Evolutionary conservation across 2,797 vertebrate species (phyloP).

Genomic region (Triplophysa bombifrons): DNA sequence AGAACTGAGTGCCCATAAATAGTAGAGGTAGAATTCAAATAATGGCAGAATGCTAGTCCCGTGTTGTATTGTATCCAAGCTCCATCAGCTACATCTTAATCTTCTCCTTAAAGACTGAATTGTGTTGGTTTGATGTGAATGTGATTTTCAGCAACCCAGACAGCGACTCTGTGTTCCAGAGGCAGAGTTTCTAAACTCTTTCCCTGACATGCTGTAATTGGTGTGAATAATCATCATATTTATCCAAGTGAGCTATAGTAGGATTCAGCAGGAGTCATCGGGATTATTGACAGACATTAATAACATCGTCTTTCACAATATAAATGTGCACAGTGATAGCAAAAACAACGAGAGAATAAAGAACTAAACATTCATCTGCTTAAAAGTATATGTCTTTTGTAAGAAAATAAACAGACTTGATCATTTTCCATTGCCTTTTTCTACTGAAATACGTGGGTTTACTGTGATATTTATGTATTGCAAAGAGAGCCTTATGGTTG

Average conservation of each 20-base stretch:
- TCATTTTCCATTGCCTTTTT: not conserved
- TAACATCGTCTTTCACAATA: not conserved
- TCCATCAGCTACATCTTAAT: not conserved
- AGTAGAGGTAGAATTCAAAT: not conserved
- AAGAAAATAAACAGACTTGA: not conserved
- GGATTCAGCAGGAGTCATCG: constrained; percentile 26
- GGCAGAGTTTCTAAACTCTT: constrained; percentile 1
- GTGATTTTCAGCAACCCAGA: constrained; percentile 43
- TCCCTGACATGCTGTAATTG: constrained; percentile 28
- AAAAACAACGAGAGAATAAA: not conserved
- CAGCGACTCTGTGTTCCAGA: constrained; percentile 22
- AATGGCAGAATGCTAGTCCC: too few species aligned
- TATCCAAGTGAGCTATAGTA: constrained; percentile 16
- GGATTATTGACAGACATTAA: constrained; percentile 18
- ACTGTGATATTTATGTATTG: not conserved
- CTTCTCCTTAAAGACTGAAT: not conserved
- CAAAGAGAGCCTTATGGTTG: constrained; percentile 1
- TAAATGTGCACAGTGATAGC: not conserved
- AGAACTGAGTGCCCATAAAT: not conserved
- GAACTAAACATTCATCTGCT: not conserved
- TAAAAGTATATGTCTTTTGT: not conserved
- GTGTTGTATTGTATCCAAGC: not conserved
- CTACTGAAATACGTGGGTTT: not conserved
- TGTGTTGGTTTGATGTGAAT: not conserved
- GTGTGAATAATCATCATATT: constrained; percentile 31